Evolutionary conservation across 2,888 invertebrate species (phyloP), one percentile per base, ranked within the genome.

Genomic region (Coelopa pilipes): DNA sequence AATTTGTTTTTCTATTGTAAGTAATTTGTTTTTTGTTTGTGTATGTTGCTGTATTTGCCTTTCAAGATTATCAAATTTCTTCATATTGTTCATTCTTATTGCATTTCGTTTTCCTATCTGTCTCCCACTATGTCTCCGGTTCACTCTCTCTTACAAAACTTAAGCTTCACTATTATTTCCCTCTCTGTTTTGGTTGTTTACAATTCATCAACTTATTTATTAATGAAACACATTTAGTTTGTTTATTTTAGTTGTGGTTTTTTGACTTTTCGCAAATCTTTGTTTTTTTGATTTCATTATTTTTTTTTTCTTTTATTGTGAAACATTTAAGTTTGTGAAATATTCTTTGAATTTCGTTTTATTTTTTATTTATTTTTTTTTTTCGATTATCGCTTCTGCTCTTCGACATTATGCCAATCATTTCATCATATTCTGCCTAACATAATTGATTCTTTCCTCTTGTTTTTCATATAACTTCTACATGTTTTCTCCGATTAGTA

Each of bases 21-120:
- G 17, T 65, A 65, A 15, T n/a, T 65, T 15, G 3, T 45, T 63
- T 34, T 24, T n/a, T 46, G 19, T 66, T 47, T 17, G 34, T 55
- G 34, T 55, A 10, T 68, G 15, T 17, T 65, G 15, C 47, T 45
- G 15, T 15, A 46, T 13, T 65, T 47, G 46, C 24, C 34, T 66
- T 19, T n/a, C 15, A 53, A 68, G 24, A 24, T 68, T 68, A 62
- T 21, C 34, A 62, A n/a, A 17, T 69, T 34, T 57, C 45, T 21
- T 34, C 19, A 57, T 57, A 57, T 57, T 69, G 59, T 69, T 69
- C 47, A 17, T 19, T 59, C 46, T 69, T 69, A 69, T 57, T 59
- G 57, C 57, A 17, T 15, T 55, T 21, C 49, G 1, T 50, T 49
- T 49, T 19, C 46, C 5, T 19, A 19, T 19, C 13, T 50, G 1